Percentiles rank a stretch among this genome's conserved stretches.
These are phyloP conservation scores for Plebejus anna DNA, from an alignment of 2,888 invertebrate genomes.

Conservation along the genomic window DNA sequence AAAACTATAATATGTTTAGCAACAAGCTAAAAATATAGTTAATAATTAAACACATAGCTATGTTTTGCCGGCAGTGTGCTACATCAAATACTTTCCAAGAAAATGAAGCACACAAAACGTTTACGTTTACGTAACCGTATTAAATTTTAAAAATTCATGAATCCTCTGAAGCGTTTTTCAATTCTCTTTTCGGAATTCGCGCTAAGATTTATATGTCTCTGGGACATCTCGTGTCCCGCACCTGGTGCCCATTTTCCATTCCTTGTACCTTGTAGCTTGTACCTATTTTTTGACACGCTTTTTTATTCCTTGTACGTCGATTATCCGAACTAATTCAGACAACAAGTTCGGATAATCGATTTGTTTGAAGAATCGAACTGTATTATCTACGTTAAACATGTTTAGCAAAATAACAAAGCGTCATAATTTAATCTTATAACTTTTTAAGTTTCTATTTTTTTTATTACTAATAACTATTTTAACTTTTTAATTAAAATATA, in stretches of 20 bases:
- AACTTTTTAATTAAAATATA: too few species aligned
- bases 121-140: conserved; percentile 8
- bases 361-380: neutral
- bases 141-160: conserved; percentile 19
- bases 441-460: too few species aligned
- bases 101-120: neutral
- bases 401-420: too few species aligned
- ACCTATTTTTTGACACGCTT: neutral
- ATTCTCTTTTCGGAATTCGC: neutral
- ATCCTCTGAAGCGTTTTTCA: conserved; percentile 17
- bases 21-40: too few species aligned
- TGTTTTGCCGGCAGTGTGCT: too few species aligned
- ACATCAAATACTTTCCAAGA: neutral
- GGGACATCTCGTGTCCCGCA: conserved; percentile 19
- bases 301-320: neutral
- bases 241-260: neutral
- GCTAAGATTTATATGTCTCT: conserved; percentile 5
- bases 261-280: neutral
- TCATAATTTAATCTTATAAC: too few species aligned
- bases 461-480: too few species aligned
- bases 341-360: neutral
- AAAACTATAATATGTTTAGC: too few species aligned
- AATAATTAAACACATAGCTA: too few species aligned
- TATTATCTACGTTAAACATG: too few species aligned
- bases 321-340: neutral